A percentile compares a stretch with the other conserved stretches of the same genome.
phyloP scores from a whole-genome alignment of 2,113 vertebrate species.

The Agelaius tricolor region DNA sequence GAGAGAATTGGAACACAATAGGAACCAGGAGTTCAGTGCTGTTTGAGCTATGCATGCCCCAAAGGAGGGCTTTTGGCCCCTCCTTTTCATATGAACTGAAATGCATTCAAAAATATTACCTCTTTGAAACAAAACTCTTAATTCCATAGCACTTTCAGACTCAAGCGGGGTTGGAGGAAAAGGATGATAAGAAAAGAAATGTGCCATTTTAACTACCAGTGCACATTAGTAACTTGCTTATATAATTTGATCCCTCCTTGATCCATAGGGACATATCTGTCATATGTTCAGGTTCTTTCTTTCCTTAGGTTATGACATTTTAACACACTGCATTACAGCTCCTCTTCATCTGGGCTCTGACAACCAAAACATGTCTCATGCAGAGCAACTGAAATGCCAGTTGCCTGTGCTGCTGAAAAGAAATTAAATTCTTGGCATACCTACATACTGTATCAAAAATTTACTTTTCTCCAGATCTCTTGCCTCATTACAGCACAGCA shows the following conservation, averaged over 20 bases:
- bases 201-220: background rate
- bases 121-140: background rate
- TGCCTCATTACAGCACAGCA: background rate
- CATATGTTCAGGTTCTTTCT: background rate
- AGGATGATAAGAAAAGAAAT: background rate
- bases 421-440: background rate
- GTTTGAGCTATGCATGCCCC: background rate
- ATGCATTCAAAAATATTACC: constrained; percentile 3
- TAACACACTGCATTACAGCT: background rate
- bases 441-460: background rate
- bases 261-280: background rate
- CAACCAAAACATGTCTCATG: background rate
- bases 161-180: background rate
- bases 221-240: background rate
- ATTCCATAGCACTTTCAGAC: background rate
- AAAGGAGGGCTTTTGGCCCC: background rate
- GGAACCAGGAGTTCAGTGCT: background rate
- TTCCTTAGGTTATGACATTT: constrained; percentile 33
- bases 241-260: background rate
- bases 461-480: background rate
- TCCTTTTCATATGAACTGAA: background rate
- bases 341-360: background rate
- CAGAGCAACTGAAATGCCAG: constrained; percentile 22
- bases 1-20: background rate
- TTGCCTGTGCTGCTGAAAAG: background rate